Percentiles rank a stretch among this genome's conserved stretches.
These are phyloP conservation scores for Eospalax fontanierii DNA, from an alignment of 2,797 vertebrate species.

Conservation along the genomic window DNA sequence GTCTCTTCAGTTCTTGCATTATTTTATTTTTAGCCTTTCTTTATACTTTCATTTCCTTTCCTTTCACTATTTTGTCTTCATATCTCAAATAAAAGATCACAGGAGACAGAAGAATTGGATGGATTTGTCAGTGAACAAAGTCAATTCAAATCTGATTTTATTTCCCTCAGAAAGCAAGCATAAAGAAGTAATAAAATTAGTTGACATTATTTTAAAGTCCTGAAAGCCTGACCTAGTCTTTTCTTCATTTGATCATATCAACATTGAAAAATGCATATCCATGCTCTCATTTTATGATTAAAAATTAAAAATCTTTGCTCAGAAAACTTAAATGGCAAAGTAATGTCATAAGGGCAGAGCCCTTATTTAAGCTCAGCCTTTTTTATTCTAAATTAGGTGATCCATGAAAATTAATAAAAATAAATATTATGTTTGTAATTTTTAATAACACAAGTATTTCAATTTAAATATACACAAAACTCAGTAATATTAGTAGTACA, in stretches of 20 bases:
- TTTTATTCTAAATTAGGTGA: slow-evolving; percentile 10
- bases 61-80: neutral
- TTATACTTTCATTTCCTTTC: neutral
- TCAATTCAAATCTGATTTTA: slow-evolving; percentile 10
- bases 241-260: slow-evolving; percentile 23
- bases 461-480: neutral
- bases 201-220: slow-evolving; percentile 16
- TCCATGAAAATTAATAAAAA: slow-evolving; percentile 30
- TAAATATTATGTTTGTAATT: slow-evolving; percentile 17
- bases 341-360: neutral
- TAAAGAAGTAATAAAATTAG: slow-evolving; percentile 63
- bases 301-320: neutral
- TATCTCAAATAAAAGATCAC: slow-evolving; percentile 13
- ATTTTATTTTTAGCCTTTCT: neutral
- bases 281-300: neutral
- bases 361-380: slow-evolving; percentile 30
- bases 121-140: neutral
- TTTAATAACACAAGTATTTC: slow-evolving; percentile 11
- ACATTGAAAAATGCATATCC: slow-evolving; percentile 14
- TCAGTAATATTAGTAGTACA: neutral
- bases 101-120: neutral
- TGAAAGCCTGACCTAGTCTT: neutral
- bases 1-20: neutral
- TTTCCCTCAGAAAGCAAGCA: neutral
- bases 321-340: slow-evolving; percentile 32